Evolutionary conservation across 2,797 vertebrate species (phyloP), one percentile per base, ranked within the genome.

Genomic region (Heterohyrax brucei): DNA sequence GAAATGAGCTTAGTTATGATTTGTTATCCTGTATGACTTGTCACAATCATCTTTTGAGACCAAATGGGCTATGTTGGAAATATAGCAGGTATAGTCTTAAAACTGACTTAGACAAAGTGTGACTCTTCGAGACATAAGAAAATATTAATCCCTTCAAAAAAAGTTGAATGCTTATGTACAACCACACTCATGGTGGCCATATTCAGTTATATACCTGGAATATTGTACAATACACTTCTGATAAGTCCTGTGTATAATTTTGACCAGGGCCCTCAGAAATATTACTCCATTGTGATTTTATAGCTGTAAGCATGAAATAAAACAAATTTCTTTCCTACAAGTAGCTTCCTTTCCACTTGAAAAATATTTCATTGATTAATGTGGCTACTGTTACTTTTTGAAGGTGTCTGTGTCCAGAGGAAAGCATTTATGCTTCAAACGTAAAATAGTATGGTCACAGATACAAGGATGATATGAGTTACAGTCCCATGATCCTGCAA

Each of bases 281-380:
- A 68, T 16, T 33, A 80, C 10, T 72, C 72, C 3, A 13, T 9
- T 75, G 68, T 83, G 61, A 93, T 26, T 81, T 59, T 81, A 6
- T 30, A 87, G 21, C 1, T 46, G 18, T 80, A 66, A 10, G 2
- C 90, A 88, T 84, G 50, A 90, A 82, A 33, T n/a, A 82, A 14
- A 70, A 33, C 39, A 75, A 59, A 1, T 66, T 87, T n/a, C 50
- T 77, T 50, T 68, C 10, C 7, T 75, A 46, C 33, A 70, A 61
- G 62, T 33, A 96, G 10, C 30, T 73, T 48, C 70, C 33, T 24
- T 61, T 95, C 22, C 28, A 50, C 59, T 82, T 78, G 76, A 84
- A 26, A 86, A 72, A 0, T 30, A 24, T 89, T 72, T 80, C 7
- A 46, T 82, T 83, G 26, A 9, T 86, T 82, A 53, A 89, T 80